Conservation (phyloP, 92 coral and sea anemone species). For the Paramuricea clavata region DNA sequence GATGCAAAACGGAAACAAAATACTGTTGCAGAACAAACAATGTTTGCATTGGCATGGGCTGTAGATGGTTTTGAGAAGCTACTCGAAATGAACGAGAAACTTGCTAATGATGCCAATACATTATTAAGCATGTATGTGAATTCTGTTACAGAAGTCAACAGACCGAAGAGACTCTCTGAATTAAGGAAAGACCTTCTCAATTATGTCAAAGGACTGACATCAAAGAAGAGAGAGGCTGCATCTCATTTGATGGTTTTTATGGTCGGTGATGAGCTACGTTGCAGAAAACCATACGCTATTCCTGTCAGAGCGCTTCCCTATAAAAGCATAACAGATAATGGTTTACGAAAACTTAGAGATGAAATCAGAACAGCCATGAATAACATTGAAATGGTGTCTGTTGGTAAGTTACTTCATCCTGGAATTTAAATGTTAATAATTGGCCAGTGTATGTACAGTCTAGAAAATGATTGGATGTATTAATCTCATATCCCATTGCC, state of each 20-base stretch:
- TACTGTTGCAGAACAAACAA: slow-evolving; percentile 61
- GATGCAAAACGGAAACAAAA: slow-evolving; percentile 31
- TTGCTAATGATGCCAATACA: neutral
- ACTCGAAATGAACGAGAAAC: slow-evolving; percentile 15
- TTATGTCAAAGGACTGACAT: slow-evolving; percentile 56
- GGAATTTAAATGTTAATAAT: too few relatives aligned
- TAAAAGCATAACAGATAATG: slow-evolving; percentile 63
- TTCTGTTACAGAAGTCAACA: slow-evolving; percentile 2
- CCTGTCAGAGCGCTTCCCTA: slow-evolving; percentile 65
- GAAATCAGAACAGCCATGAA: slow-evolving; percentile 62
- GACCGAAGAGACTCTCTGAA: slow-evolving; percentile 13
- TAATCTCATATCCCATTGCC: too few relatives aligned
- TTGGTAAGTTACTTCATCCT: slow-evolving; percentile 52
- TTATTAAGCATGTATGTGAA: neutral
- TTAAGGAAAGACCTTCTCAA: slow-evolving; percentile 53
- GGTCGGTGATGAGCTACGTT: slow-evolving; percentile 74
- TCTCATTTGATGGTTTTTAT: slow-evolving; percentile 74
- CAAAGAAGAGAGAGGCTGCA: slow-evolving; percentile 73
- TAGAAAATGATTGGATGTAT: too few relatives aligned
- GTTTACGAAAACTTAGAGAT: slow-evolving; percentile 51
- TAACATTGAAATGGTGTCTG: slow-evolving; percentile 60
- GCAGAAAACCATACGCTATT: slow-evolving; percentile 72
- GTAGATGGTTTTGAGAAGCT: slow-evolving; percentile 58
- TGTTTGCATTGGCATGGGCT: slow-evolving; percentile 75
- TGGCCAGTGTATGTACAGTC: too few relatives aligned